Base-by-base conservation (phyloP, 1,140 invertebrate species). In the Streblospio benedicti region DNA sequence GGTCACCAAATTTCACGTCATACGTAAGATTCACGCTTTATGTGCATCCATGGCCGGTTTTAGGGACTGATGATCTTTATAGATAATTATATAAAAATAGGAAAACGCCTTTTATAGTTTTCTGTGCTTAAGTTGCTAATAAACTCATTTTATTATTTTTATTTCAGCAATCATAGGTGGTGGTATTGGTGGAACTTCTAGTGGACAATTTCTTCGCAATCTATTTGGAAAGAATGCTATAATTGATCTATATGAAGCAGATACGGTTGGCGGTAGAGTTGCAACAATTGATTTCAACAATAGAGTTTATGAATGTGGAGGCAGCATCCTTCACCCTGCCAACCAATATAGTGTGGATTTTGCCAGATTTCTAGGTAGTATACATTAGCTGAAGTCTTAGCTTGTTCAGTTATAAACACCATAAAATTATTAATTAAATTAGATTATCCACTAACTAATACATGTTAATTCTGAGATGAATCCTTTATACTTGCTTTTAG, bases 331-430 rank as follows among this genome's bases (percentile, higher is more conserved):
- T 69, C 84, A 86, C 68, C 72, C 80, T 0, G 74, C 68, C 61
- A 86, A 86, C 71, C 73, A 78, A 70, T 82, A 85, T 51, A 84
- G 85, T 81, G 70, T 76, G 25, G 67, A 82, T 49, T 84, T 86
- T 71, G 70, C 80, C 4, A 66, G 81, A 47, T 63, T 80, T 51
- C 71, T 84, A 56, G 81, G 82, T 83, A 71, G 69, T 32, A 5
- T 33, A 54, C 50, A 20, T 0, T 12, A 60, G 18, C 41, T 28
- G 28, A 18, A 1, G 18, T 33, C 23, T 4, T 33, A 32, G 18
- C 50, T 30, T 18, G 1, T 58, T 30, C 27, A 23, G 54, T 44
- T 57, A n/a, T 49, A 18, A 49, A 27, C 35, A 38, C n/a, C n/a
- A 9, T 38, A 9, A n/a, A 38, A n/a, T n/a, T 38, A 9, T 38